Conservation (phyloP, 2,797 vertebrate genomes). For the Helicolenus hilgendorfi region DNA sequence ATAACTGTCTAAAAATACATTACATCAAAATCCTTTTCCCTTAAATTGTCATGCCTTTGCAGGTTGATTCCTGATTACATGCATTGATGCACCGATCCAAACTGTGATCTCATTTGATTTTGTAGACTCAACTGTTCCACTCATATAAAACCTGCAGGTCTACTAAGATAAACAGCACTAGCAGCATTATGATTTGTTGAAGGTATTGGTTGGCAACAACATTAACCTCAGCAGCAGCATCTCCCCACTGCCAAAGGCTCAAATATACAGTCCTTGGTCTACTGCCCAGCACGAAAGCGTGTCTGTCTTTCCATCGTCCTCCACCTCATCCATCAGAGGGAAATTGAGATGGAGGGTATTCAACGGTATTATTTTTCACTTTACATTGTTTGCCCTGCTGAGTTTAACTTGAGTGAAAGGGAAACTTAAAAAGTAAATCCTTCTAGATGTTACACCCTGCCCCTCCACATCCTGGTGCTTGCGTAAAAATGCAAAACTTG, state of each 20-base stretch:
- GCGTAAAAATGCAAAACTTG: background rate
- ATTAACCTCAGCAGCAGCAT: background rate
- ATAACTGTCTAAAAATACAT: background rate
- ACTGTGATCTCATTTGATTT: slow-evolving; percentile 3
- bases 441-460: background rate
- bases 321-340: background rate
- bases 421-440: background rate
- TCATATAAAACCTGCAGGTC: background rate
- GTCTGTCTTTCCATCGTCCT: background rate
- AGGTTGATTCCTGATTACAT: background rate
- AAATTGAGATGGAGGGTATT: background rate
- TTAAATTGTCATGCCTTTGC: background rate
- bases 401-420: background rate
- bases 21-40: background rate
- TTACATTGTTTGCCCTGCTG: background rate
- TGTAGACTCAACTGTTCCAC: background rate
- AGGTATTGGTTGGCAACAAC: slow-evolving; percentile 6
- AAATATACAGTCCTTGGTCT: background rate
- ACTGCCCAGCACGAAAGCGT: background rate
- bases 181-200: background rate
- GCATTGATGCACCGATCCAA: background rate
- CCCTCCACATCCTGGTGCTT: background rate
- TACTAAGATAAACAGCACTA: background rate
- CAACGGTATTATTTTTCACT: background rate
- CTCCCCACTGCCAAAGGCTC: background rate